Conservation (phyloP, 2,113 vertebrate species). For the Micromys minutus region DNA sequence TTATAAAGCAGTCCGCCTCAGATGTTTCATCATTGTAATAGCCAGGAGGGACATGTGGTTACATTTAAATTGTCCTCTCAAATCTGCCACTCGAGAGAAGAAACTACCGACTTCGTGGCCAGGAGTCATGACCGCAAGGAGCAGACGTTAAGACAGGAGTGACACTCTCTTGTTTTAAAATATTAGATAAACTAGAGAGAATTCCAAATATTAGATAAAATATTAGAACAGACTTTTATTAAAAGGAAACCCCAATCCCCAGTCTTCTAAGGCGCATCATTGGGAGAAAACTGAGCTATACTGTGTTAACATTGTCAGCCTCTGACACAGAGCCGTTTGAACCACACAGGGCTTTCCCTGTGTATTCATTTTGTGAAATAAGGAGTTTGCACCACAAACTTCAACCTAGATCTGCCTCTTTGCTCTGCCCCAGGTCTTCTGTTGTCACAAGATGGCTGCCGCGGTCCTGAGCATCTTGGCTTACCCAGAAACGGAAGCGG, state of each 20-base stretch:
- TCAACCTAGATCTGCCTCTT: neutral
- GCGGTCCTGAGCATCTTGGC: neutral
- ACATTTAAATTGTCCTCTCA: neutral
- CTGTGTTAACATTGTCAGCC: neutral
- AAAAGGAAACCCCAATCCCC: neutral
- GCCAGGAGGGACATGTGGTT: neutral
- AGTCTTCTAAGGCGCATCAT: neutral
- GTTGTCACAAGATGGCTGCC: neutral
- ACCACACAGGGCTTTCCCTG: fast-evolving
- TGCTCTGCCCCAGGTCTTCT: neutral
- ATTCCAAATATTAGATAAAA: too few relatives aligned
- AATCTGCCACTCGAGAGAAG: neutral
- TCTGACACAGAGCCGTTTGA: neutral
- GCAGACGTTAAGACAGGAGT: neutral
- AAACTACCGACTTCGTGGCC: neutral
- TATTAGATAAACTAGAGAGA: too few relatives aligned
- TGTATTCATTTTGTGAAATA: neutral
- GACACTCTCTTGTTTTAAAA: neutral
- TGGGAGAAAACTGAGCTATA: neutral
- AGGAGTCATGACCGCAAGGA: neutral
- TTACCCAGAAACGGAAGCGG: neutral
- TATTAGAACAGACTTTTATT: neutral
- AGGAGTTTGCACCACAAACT: fast-evolving
- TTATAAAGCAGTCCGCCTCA: neutral
- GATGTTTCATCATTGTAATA: neutral